Conservation (phyloP, 2,888 invertebrate genomes). For the Danaus chrysippus region DNA sequence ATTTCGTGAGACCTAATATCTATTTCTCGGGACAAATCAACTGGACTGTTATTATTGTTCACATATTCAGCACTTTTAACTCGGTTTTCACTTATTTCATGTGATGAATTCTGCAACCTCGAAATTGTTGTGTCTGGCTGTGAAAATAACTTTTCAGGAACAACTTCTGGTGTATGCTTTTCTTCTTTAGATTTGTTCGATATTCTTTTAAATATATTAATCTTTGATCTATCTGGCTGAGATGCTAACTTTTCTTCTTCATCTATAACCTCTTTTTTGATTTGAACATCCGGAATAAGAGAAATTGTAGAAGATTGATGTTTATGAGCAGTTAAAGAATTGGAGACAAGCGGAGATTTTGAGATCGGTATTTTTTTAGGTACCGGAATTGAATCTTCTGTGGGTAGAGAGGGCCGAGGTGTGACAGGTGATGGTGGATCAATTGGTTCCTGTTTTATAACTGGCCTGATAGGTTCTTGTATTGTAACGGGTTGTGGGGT, state of each 20-base stretch:
- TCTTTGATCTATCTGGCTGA: conserved; percentile 90
- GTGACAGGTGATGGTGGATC: conserved; percentile 42
- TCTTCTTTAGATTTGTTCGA: conserved; percentile 86
- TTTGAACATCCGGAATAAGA: conserved; percentile 59
- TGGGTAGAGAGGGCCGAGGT: conserved; percentile 40
- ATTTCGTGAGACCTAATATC: conserved; percentile 74
- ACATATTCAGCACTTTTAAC: conserved; percentile 63
- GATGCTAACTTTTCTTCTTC: conserved; percentile 82
- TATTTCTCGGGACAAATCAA: conserved; percentile 73
- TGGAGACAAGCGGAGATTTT: conserved; percentile 68
- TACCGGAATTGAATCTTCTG: conserved; percentile 69
- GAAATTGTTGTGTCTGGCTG: conserved; percentile 68
- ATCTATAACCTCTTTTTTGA: conserved; percentile 73
- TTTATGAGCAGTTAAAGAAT: conserved; percentile 58
- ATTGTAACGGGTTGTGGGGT: conserved; percentile 35
- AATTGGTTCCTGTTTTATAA: conserved; percentile 65
- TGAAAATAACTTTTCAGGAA: conserved; percentile 51
- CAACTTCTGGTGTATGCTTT: conserved; percentile 65
- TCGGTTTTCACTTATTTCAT: conserved; percentile 54
- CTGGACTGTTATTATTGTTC: conserved; percentile 75
- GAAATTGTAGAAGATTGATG: conserved; percentile 49
- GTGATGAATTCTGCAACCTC: conserved; percentile 62
- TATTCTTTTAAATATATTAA: conserved; percentile 93
- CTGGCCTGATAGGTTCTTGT: conserved; percentile 50
- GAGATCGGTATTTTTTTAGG: conserved; percentile 74